Base-by-base conservation (phyloP, 2,888 invertebrate genomes). In the Conus canariensis region DNA sequence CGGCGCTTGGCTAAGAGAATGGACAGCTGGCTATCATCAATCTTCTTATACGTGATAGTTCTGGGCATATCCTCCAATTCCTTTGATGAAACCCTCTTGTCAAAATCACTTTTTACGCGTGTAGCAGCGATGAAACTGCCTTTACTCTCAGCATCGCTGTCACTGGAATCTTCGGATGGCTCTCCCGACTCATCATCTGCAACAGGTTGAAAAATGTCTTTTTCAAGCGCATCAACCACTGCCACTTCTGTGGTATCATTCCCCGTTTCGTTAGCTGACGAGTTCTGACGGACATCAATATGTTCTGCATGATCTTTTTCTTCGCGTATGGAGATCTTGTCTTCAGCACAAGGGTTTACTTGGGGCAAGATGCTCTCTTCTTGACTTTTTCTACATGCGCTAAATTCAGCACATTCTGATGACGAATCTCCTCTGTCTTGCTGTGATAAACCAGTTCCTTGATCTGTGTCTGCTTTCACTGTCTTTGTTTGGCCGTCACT, bases 21-120 rank as follows among this genome's bases (percentile, higher is more conserved):
- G 45, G 89, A 74, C 59, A 89, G 59, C 74, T 89, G 85, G 14
- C 4, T 85, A 77, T 89, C 89, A 58, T 89, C 77, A 59, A 89
- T 85, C 70, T 85, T 89, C 59, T 25, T 25, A 45, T 83, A 88
- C 9, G 83, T 88, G n/a, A 87, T n/a, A 9, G 58, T 30, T 58
- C 67, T 87, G 56, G 58, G 74, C 16, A 70, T 56, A 45, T 70
- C 30, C 7, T 14, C 60, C 45, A n/a, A 12, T 7, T 30, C 30
- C n/a, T 87, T 45, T 12, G 14, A 14, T 16, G 74, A 10, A 45
- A 86, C 12, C 30, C 74, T 22, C 12, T 87, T 74, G 25, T 74
- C 58, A 58, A 74, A 87, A 22, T 56, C 58, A 25, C 87, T 74
- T 14, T 74, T 58, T 5, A 58, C 70, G 19, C 74, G 74, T 12